Conservation (phyloP, 2,888 invertebrate genomes). For the Chrysolina americana region DNA sequence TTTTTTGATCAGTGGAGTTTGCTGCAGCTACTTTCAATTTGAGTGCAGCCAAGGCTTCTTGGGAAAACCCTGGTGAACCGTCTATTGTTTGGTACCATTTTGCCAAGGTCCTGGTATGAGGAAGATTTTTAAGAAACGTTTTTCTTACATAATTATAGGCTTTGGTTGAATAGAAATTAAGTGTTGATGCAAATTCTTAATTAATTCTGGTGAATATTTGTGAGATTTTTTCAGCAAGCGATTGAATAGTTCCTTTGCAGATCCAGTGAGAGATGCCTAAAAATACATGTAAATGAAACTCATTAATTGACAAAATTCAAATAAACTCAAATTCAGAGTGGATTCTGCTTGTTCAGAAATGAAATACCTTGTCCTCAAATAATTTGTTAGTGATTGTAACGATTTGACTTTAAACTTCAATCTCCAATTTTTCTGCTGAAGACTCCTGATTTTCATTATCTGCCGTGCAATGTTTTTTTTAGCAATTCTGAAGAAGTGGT, state of each 20-base stretch:
- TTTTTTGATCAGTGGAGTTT: constrained; percentile 12
- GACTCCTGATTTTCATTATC: not conserved
- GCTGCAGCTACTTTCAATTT: constrained; percentile 32
- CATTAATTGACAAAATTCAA: too few relatives aligned
- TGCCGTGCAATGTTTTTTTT: not conserved
- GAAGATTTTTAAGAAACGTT: constrained; percentile 34
- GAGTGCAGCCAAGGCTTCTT: constrained; percentile 49
- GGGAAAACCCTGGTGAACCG: constrained; percentile 36
- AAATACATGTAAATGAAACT: too few relatives aligned
- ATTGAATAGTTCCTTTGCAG: too few relatives aligned
- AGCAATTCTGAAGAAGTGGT: not conserved
- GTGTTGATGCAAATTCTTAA: too few relatives aligned
- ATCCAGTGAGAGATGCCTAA: not conserved
- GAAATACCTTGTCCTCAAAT: too few relatives aligned
- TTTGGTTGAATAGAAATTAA: too few relatives aligned
- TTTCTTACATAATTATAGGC: constrained; percentile 43
- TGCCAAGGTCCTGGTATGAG: constrained; percentile 40
- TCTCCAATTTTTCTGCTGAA: not conserved
- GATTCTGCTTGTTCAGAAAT: too few relatives aligned
- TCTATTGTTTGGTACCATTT: constrained; percentile 42
- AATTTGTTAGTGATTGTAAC: too few relatives aligned
- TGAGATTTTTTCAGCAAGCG: too few relatives aligned
- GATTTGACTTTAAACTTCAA: too few relatives aligned
- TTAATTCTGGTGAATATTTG: not conserved
- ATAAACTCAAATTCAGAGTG: too few relatives aligned